Conservation (phyloP, 2,797 vertebrate species). For the Setipinna tenuifilis region DNA sequence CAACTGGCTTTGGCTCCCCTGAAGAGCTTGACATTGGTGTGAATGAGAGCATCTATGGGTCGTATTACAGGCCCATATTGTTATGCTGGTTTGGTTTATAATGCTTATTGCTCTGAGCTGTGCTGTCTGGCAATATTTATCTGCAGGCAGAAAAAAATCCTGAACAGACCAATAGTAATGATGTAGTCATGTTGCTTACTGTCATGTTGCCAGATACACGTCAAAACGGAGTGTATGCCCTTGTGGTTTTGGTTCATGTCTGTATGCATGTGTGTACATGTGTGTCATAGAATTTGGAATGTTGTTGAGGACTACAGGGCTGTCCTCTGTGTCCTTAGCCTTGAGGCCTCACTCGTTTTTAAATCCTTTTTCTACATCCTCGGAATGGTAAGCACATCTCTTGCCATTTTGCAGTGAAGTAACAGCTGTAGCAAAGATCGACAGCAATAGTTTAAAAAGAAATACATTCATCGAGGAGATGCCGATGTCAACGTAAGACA, state of each 20-base stretch:
- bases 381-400: background rate
- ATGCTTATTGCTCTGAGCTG: background rate
- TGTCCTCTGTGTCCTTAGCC: background rate
- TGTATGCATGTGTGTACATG: slow-evolving; percentile 24
- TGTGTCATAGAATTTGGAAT: slow-evolving; percentile 19
- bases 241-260: background rate
- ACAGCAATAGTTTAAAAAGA: background rate
- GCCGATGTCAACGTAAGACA: slow-evolving; percentile 27
- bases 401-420: background rate
- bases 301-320: background rate
- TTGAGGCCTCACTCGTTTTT: background rate
- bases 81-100: background rate
- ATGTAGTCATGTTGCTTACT: background rate
- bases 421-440: background rate
- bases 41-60: background rate
- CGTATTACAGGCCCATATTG: background rate
- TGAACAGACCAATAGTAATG: background rate
- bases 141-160: background rate
- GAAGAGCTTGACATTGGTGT: background rate
- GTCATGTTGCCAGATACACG: slow-evolving; percentile 30
- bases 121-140: background rate
- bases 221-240: slow-evolving; percentile 11
- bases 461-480: slow-evolving; percentile 43
- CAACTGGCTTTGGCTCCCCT: background rate
- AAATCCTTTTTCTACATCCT: background rate